phyloP scores from a whole-genome alignment of 2,888 invertebrate genomes.

The Oscheius sp. region DNA sequence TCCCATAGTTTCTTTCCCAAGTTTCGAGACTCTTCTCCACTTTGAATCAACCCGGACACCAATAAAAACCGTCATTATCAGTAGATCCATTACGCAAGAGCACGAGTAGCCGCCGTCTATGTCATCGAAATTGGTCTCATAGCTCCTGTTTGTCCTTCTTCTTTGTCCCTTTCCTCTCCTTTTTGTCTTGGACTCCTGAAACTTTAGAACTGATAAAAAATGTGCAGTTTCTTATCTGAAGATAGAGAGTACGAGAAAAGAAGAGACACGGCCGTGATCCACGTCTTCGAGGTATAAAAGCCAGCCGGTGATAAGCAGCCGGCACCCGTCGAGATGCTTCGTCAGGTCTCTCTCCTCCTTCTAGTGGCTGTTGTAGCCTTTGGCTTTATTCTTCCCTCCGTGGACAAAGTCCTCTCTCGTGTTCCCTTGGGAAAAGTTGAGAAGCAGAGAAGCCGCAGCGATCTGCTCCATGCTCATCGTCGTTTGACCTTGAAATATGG shows the following conservation, averaged over 20 bases:
- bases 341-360: constrained; percentile 28
- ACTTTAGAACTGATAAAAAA: constrained; percentile 8
- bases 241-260: too few species aligned
- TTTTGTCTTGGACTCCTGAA: constrained; percentile 15
- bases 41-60: too few species aligned
- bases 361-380: constrained; percentile 36
- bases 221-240: neutral
- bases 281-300: constrained; percentile 15
- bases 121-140: constrained; percentile 17
- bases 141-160: neutral
- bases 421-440: constrained; percentile 50
- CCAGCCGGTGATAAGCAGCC: neutral
- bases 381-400: constrained; percentile 24
- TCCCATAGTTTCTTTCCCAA: too few species aligned
- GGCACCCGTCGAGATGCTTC: constrained; percentile 29
- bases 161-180: neutral
- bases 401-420: constrained; percentile 15
- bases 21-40: too few species aligned
- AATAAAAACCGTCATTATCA: too few species aligned
- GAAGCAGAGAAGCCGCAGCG: constrained; percentile 50
- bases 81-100: neutral
- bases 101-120: neutral
- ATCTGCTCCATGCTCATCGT: constrained; percentile 47
- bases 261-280: too few species aligned
- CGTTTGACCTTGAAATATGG: constrained; percentile 53